Percentiles rank a stretch among this genome's conserved stretches.
Conservation (phyloP, 2,888 invertebrate species). For the Ametastegia equiseti region DNA sequence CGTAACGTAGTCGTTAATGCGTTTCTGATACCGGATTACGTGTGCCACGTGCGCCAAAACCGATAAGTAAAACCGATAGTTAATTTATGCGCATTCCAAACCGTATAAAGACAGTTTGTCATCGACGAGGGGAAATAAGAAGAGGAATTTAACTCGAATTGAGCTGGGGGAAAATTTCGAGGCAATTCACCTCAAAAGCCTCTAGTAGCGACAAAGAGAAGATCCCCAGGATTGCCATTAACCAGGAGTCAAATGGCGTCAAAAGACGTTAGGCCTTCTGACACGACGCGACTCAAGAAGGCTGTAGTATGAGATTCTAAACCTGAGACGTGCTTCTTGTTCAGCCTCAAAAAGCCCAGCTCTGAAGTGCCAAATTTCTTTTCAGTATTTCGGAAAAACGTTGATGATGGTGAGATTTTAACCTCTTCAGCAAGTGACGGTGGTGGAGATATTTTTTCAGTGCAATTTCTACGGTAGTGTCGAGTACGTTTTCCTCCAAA, state of each 20-base stretch:
- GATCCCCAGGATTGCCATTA: slow-evolving; percentile 26
- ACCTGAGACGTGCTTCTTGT: not conserved
- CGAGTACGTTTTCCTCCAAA: not conserved
- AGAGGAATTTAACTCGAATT: not conserved
- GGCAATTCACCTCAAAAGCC: not conserved
- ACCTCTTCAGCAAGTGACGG: too few relatives aligned
- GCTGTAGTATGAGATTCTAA: not conserved
- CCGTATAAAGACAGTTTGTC: not conserved
- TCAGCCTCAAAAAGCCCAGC: too few relatives aligned
- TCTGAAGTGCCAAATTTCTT: too few relatives aligned
- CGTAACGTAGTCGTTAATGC: slow-evolving; percentile 72
- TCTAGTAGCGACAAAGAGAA: not conserved
- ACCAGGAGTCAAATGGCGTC: slow-evolving; percentile 35
- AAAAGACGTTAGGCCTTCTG: slow-evolving; percentile 25
- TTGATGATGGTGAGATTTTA: too few relatives aligned
- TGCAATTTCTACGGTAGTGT: not conserved
- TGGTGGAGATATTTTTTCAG: too few relatives aligned
- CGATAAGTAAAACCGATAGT: slow-evolving; percentile 63
- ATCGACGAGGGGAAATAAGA: too few relatives aligned
- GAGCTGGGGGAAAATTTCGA: not conserved
- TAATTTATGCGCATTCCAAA: slow-evolving; percentile 60
- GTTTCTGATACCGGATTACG: slow-evolving; percentile 70
- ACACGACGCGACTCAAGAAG: not conserved
- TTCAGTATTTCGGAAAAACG: too few relatives aligned
- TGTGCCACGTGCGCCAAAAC: slow-evolving; percentile 59